phyloP scores from a whole-genome alignment of 2,113 vertebrate genomes.

The Clarias macrocephalus region DNA sequence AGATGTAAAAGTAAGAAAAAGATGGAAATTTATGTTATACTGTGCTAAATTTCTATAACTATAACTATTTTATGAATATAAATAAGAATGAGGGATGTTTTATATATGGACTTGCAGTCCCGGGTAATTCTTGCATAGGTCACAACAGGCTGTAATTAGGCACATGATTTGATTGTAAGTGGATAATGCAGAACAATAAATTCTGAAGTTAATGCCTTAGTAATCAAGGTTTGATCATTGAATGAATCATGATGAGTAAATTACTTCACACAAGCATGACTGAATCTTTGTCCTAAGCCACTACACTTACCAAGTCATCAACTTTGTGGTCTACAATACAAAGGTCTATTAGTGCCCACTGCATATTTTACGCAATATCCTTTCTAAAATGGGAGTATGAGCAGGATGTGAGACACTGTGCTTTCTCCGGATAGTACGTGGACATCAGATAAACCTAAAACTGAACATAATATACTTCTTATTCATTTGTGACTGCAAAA shows the following conservation, averaged over 20 bases:
- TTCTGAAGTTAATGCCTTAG: slow-evolving; percentile 46
- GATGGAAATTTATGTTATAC: background rate
- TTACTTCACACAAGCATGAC: slow-evolving; percentile 69
- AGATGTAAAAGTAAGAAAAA: slow-evolving; percentile 7
- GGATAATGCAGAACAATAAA: slow-evolving; percentile 52
- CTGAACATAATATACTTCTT: background rate
- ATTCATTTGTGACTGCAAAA: slow-evolving; percentile 3
- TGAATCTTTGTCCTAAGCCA: slow-evolving; percentile 60
- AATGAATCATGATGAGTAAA: slow-evolving; percentile 60
- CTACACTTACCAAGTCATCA: slow-evolving; percentile 63
- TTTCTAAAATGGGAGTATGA: slow-evolving; percentile 29
- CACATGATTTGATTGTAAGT: slow-evolving; percentile 34
- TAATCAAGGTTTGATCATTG: slow-evolving; percentile 48
- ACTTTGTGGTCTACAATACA: slow-evolving; percentile 51
- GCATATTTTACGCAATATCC: slow-evolving; percentile 53
- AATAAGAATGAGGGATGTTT: slow-evolving; percentile 51
- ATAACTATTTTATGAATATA: background rate
- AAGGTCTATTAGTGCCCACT: slow-evolving; percentile 50
- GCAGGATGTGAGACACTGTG: slow-evolving; percentile 25
- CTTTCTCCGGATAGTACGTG: background rate
- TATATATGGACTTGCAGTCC: slow-evolving; percentile 38
- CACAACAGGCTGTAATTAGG: slow-evolving; percentile 7
- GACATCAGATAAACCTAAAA: slow-evolving; percentile 25
- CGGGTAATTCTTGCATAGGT: background rate
- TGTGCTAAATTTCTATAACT: background rate